Base-by-base conservation (phyloP, 2,113 vertebrate species). In the Pseudorhombus dupliciocellatus region DNA sequence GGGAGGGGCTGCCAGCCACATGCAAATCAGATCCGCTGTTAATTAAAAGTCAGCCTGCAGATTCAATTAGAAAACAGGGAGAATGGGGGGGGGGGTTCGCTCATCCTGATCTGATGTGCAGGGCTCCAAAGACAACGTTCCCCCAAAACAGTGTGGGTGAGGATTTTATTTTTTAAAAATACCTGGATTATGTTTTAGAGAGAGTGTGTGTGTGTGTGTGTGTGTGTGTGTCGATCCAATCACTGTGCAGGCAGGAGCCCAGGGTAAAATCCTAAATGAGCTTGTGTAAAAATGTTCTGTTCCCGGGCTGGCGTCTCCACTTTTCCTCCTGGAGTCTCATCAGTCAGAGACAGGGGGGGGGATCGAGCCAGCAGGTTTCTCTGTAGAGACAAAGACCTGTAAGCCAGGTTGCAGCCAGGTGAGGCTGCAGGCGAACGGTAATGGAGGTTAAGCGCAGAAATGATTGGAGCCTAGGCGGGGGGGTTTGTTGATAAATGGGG, bases 21-120 rank as follows among this genome's bases (percentile, higher is more conserved):
- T 90, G 84, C 86, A 89, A 90, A 93, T 91, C 42, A 24, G 69
- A 46, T 34, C 74, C 34, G 73, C 75, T 83, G 75, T 93, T 93
- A 86, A 92, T 91, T 93, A 93, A 91, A 89, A 91, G 85, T 87
- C 80, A 42, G 73, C 73, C 73, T 80, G 80, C 83, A 77, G 85
- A 90, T 86, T 59, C 81, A 90, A 90, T 90, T 92, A 91, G 81
- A 72, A 1, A 31, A 62, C 77, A 55, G 63, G 69, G 70, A 52
- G 44, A 53, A 37, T 9, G 31, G 31, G 50, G 11, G 26, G 53
- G 46, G 72, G 26, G 53, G 46, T 72, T 75, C 56, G 51, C 26
- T 52, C 11, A 21, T 24, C 65, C 63, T 11, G 37, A 55, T 61
- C 64, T 18, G 58, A 34, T 12, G 54, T 6, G 0, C 18, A 10